Percentiles rank a stretch among this genome's conserved stretches.
Conservation (phyloP, 1,140 invertebrate genomes). For the Drosophila neocordata region DNA sequence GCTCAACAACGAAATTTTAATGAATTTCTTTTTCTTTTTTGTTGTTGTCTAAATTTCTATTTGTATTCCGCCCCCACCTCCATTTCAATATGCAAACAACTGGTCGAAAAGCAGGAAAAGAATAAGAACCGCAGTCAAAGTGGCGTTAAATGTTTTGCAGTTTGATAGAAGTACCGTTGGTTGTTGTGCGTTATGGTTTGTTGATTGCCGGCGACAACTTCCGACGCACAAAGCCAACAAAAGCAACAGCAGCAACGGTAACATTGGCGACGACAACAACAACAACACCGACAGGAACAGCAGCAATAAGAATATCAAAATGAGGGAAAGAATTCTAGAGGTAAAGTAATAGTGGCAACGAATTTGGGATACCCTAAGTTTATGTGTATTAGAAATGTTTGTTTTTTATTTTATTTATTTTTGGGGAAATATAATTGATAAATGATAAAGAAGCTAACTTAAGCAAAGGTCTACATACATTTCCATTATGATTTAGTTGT, state of each 20-base stretch:
- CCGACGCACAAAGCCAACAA: constrained; percentile 63
- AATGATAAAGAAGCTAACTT: too few species aligned
- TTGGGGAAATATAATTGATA: too few species aligned
- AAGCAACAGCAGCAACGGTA: constrained; percentile 26
- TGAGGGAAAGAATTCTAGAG: constrained; percentile 18
- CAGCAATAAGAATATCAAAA: constrained; percentile 23
- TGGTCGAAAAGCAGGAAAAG: neutral
- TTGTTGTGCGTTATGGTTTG: constrained; percentile 77
- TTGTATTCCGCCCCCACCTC: neutral
- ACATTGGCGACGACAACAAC: constrained; percentile 22
- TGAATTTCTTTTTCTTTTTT: constrained; percentile 51
- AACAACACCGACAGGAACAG: neutral
- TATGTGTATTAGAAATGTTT: too few species aligned
- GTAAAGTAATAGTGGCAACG: neutral
- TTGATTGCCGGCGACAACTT: constrained; percentile 77
- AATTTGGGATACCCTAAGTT: neutral
- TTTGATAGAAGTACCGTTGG: constrained; percentile 60
- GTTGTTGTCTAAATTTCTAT: constrained; percentile 16
- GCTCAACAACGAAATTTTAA: constrained; percentile 51
- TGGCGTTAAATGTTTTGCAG: constrained; percentile 69
- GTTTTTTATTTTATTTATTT: too few species aligned
- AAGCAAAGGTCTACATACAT: too few species aligned
- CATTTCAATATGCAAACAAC: constrained; percentile 51
- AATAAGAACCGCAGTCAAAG: constrained; percentile 31
- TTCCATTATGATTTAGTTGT: too few species aligned